Evolutionary conservation across 2,888 invertebrate genomes (phyloP).

Genomic region (Drosophila ochracea): DNA sequence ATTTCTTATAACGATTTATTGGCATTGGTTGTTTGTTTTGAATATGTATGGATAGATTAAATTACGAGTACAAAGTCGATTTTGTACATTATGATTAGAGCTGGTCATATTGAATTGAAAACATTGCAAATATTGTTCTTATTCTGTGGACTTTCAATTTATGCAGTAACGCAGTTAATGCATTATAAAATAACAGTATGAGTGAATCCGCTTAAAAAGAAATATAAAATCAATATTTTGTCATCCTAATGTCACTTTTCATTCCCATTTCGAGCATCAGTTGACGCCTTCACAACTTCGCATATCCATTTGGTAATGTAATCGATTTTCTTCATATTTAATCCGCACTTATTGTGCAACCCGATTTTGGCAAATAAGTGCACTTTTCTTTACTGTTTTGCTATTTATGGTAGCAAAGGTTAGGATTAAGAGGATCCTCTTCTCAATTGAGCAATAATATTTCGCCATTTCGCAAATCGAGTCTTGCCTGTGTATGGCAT

Average conservation of each 20-base stretch:
- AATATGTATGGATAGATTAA: slow-evolving; percentile 10
- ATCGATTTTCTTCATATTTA: not conserved
- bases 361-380: not conserved
- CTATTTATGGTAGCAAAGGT: no score
- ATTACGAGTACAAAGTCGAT: slow-evolving; percentile 13
- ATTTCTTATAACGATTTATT: slow-evolving; percentile 65
- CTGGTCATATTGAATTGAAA: not conserved
- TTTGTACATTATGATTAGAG: slow-evolving; percentile 5
- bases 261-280: not conserved
- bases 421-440: no score
- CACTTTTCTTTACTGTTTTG: no score
- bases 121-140: not conserved
- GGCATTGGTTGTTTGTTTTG: slow-evolving; percentile 20
- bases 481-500: slow-evolving; percentile 3
- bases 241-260: not conserved
- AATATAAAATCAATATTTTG: not conserved
- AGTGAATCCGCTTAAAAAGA: not conserved
- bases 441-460: not conserved
- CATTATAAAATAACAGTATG: not conserved
- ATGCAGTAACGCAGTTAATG: not conserved
- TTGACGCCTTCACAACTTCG: slow-evolving; percentile 7
- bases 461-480: slow-evolving; percentile 88
- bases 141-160: not conserved
- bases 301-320: slow-evolving; percentile 87
- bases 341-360: not conserved